phyloP scores from a whole-genome alignment of 2,797 vertebrate species.

The Xenopus petersii region DNA sequence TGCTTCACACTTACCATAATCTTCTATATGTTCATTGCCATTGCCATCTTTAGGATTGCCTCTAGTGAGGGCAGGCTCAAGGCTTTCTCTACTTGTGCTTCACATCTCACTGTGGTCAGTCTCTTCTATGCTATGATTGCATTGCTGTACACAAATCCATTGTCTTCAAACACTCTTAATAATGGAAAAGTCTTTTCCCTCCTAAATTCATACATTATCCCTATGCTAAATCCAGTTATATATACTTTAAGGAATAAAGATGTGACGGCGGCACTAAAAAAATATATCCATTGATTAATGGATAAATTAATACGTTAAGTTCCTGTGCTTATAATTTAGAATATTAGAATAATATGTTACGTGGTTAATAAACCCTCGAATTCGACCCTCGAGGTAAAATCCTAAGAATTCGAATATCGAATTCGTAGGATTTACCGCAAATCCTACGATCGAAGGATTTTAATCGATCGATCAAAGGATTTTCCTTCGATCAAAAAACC shows the following conservation, averaged over 20 bases:
- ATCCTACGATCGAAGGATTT: no score
- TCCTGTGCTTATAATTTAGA: no score
- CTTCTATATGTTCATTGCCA: constrained; percentile 14
- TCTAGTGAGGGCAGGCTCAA: constrained; percentile 46
- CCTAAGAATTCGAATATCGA: no score
- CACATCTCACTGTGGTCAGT: constrained; percentile 20
- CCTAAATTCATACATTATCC: constrained; percentile 50
- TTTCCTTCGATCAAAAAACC: no score
- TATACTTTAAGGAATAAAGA: constrained; percentile 53
- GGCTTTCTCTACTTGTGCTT: constrained; percentile 49
- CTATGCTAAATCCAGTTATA: constrained; percentile 58
- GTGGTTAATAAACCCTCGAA: no score
- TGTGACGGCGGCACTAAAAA: background rate
- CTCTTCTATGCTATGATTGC: constrained; percentile 31
- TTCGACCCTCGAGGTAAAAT: no score
- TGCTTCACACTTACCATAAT: constrained; percentile 9
- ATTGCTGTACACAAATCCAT: constrained; percentile 14
- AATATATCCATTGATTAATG: background rate
- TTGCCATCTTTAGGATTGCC: constrained; percentile 15
- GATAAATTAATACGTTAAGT: no score
- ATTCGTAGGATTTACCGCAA: no score
- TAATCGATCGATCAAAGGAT: no score
- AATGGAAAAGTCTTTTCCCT: constrained; percentile 28
- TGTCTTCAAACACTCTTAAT: background rate
- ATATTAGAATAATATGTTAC: no score